Percentiles rank a stretch among this genome's conserved stretches.
These are phyloP conservation scores for Chaunax sp. DNA, from an alignment of 2,797 vertebrate genomes.

Conservation along the genomic window DNA sequence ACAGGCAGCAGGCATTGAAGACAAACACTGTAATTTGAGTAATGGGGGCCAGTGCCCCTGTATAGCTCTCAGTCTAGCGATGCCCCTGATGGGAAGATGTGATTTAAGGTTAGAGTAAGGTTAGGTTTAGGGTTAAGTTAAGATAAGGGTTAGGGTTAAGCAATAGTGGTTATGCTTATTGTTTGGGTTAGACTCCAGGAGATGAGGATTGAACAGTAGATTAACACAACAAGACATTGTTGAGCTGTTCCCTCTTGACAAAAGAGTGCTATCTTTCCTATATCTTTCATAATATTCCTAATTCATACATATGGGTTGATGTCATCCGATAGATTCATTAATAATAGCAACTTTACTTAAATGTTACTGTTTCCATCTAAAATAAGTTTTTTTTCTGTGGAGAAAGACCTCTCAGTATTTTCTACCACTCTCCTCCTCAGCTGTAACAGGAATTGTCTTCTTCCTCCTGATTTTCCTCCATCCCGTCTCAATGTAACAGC, in stretches of 20 bases:
- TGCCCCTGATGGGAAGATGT: too few species aligned
- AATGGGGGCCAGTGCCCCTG: too few species aligned
- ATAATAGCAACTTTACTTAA: too few species aligned
- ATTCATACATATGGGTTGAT: neutral
- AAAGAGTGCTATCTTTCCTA: neutral
- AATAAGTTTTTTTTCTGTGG: neutral
- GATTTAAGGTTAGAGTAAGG: too few species aligned
- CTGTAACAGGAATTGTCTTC: slow-evolving; percentile 24
- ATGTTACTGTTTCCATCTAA: neutral
- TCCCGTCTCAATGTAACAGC: neutral
- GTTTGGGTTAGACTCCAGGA: too few species aligned
- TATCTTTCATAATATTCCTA: neutral
- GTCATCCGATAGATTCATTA: too few species aligned
- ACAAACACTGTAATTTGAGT: too few species aligned
- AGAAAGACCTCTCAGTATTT: slow-evolving; percentile 1
- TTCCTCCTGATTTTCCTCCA: slow-evolving; percentile 2
- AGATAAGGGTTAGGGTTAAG: too few species aligned
- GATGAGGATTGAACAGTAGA: neutral
- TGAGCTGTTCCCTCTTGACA: slow-evolving; percentile 1
- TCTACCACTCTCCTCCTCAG: slow-evolving; percentile 19
- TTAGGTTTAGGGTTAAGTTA: too few species aligned
- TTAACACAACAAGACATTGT: slow-evolving; percentile 3
- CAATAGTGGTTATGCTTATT: too few species aligned
- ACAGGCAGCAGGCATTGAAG: too few species aligned
- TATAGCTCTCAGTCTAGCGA: too few species aligned